Percentiles rank a stretch among this genome's conserved stretches.
These are phyloP conservation scores for Parauchenoglanis punctatus DNA, from an alignment of 2,797 vertebrate species.

Conservation along the genomic window DNA sequence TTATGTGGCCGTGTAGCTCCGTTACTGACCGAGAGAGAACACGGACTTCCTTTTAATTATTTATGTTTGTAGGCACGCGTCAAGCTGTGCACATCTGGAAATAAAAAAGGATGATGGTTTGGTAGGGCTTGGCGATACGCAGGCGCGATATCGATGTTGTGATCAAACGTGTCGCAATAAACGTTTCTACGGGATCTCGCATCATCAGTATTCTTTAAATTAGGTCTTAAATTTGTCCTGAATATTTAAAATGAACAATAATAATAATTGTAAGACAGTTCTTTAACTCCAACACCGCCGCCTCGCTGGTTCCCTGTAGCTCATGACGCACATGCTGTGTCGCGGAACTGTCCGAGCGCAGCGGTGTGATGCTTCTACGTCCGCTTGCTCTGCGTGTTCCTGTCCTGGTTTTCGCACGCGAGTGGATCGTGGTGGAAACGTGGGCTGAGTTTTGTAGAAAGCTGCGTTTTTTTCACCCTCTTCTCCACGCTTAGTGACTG, in stretches of 20 bases:
- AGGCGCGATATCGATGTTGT: background rate
- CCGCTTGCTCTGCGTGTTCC: background rate
- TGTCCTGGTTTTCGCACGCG: background rate
- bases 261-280: background rate
- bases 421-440: conserved; percentile 7
- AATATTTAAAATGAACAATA: background rate
- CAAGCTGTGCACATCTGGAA: background rate
- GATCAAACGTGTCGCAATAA: background rate
- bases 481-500: conserved; percentile 63
- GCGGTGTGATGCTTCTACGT: background rate
- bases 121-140: background rate
- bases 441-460: conserved; percentile 57
- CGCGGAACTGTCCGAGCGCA: no score
- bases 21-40: background rate
- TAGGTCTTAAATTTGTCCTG: no score
- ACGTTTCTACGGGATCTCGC: no score
- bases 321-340: background rate
- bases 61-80: background rate
- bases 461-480: conserved; percentile 58
- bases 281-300: background rate
- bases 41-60: background rate
- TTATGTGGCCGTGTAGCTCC: background rate
- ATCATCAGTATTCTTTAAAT: background rate
- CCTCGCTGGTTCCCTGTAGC: background rate
- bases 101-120: background rate